Evolutionary conservation across 2,113 vertebrate genomes (phyloP), one percentile per base, ranked within the genome.

Genomic region (Bubo blakistoni): DNA sequence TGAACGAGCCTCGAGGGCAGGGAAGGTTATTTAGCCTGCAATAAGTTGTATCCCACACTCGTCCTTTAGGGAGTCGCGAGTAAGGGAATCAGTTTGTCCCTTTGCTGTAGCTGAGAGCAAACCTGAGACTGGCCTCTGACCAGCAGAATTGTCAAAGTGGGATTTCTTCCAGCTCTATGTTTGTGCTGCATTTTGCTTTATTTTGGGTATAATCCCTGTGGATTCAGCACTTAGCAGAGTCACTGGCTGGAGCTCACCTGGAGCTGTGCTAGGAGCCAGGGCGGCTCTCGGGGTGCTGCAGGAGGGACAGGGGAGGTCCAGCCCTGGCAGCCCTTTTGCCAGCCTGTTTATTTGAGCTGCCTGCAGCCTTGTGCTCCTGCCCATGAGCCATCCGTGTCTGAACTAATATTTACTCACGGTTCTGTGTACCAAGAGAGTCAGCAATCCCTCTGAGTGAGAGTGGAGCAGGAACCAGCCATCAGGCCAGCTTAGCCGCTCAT

Each of bases 1-100:
- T n/a, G 80, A 97, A 88, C 5, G 22, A 79, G 87, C 92, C 96
- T 54, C 3, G 30, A 82, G 92, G 97, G 88, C 87, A 86, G 89
- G 92, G 94, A 61, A 97, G 92, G 91, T 84, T 90, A 15, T 96
- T 96, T 89, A 66, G 70, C 81, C 84, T 70, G 95, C 40, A 67
- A 49, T 86, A 69, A 72, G 49, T 81, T 79, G 7, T 25, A 51
- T 44, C 55, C 86, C 88, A 57, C 19, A 2, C 34, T 85, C 3
- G 1, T 65, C 79, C 88, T 49, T 78, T 11, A 4, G 22, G 32
- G 71, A 66, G 14, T 6, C 44, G 29, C 2, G 7, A 59, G 17
- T 20, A 16, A 16, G 69, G 62, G 72, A 80, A 72, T 46, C 49
- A 27, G 57, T 44, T 62, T 2, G 1, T 12, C 49, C 70, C 34